These are phyloP conservation scores for Esox lucius DNA, from an alignment of 2,797 vertebrate genomes.

Conservation along the genomic window DNA sequence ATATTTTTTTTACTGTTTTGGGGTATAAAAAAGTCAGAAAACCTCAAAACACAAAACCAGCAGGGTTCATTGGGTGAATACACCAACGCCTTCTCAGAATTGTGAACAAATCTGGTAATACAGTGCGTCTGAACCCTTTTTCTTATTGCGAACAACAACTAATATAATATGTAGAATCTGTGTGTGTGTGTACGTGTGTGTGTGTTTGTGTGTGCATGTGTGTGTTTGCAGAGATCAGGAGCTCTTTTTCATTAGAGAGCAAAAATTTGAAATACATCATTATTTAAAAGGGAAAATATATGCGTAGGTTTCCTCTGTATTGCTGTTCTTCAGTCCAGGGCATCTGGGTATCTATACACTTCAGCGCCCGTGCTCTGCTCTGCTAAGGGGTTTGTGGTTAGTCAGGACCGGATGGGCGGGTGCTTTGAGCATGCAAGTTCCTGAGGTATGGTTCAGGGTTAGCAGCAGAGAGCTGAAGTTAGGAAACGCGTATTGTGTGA, in stretches of 20 bases:
- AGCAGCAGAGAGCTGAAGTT: conserved; percentile 43
- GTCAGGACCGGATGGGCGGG: conserved; percentile 73
- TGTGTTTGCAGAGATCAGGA: conserved; percentile 7
- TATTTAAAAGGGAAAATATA: conserved; percentile 40
- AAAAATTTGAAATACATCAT: conserved; percentile 39
- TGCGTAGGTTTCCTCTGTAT: conserved; percentile 55
- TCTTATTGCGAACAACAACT: not conserved
- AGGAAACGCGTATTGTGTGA: conserved; percentile 35
- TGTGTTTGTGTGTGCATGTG: conserved; percentile 9
- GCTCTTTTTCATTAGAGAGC: conserved; percentile 52
- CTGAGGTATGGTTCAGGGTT: conserved; percentile 61
- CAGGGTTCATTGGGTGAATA: not conserved
- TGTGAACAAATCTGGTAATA: not conserved
- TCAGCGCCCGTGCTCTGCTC: conserved; percentile 20
- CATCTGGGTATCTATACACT: not conserved
- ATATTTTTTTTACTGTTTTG: not conserved
- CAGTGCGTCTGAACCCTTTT: not conserved
- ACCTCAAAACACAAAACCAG: not conserved
- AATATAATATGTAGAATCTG: not conserved
- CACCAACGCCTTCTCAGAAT: not conserved
- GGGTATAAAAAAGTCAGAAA: not conserved
- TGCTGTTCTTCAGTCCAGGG: conserved; percentile 14
- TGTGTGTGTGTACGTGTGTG: not conserved
- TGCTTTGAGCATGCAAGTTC: conserved; percentile 54
- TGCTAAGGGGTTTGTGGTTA: conserved; percentile 61